A percentile compares a stretch with the other conserved stretches of the same genome.
These are phyloP conservation scores for Helogale parvula DNA, from an alignment of 2,113 vertebrate genomes.

Conservation along the genomic window DNA sequence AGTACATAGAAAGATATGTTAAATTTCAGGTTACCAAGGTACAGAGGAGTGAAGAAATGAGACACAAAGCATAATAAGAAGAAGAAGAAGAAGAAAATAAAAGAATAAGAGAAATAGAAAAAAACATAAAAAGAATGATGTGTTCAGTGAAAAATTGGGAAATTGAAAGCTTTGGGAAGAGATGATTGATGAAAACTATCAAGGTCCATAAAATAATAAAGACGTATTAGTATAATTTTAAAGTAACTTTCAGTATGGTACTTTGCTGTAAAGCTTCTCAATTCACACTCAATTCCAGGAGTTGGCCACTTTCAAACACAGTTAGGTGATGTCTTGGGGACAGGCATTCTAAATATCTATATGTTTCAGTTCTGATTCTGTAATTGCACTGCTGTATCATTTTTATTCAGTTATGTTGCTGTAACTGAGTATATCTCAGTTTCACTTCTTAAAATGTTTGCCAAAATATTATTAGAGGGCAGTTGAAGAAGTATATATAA, in stretches of 20 bases:
- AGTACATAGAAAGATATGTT: neutral
- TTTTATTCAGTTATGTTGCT: neutral
- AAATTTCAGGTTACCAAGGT: neutral
- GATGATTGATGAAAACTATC: neutral
- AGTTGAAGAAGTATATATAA: neutral
- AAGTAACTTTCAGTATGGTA: neutral
- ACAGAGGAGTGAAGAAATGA: neutral
- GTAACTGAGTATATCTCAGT: neutral
- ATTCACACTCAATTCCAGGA: neutral
- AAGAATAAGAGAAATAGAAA: neutral
- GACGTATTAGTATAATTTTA: neutral
- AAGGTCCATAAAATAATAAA: neutral
- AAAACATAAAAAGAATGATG: neutral
- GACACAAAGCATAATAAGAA: neutral
- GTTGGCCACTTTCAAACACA: neutral
- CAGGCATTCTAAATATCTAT: neutral
- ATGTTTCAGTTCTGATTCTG: neutral
- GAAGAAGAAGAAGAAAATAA: neutral
- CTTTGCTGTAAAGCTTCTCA: neutral
- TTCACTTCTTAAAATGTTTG: neutral
- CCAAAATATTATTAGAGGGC: neutral
- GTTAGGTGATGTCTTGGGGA: no score
- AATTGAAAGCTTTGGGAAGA: neutral
- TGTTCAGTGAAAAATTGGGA: neutral
- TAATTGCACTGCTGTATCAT: neutral